Evolutionary conservation across 2,797 vertebrate species (phyloP).

Genomic region (Glyptemys insculpta): DNA sequence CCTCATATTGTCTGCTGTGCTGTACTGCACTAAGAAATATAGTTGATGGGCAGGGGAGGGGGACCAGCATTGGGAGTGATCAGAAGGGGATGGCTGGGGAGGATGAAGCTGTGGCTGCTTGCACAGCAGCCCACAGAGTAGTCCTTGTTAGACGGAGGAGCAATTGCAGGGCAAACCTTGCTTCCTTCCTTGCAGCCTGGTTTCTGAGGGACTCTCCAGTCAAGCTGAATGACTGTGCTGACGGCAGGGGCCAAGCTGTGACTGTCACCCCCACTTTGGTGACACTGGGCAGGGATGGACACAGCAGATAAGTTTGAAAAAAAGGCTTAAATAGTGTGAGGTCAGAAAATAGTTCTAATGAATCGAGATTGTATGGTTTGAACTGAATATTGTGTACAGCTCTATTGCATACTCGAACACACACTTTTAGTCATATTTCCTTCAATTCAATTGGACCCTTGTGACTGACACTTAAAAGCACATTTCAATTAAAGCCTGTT

Average conservation of each 20-base stretch:
- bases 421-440: background rate
- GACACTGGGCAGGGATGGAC: background rate
- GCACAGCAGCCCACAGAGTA: background rate
- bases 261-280: background rate
- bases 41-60: background rate
- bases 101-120: background rate
- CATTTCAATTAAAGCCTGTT: background rate
- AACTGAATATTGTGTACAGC: background rate
- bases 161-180: background rate
- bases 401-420: background rate
- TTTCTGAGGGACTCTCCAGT: background rate
- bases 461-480: background rate
- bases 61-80: background rate
- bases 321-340: background rate
- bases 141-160: background rate
- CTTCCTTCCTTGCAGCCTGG: accelerated
- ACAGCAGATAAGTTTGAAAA: background rate
- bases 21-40: background rate
- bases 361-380: background rate
- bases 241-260: accelerated
- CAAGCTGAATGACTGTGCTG: background rate
- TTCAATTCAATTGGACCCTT: background rate
- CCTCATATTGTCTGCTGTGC: background rate
- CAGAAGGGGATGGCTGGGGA: background rate
- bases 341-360: background rate